phyloP scores from a whole-genome alignment of 2,888 invertebrate genomes.

The Arge pagana region DNA sequence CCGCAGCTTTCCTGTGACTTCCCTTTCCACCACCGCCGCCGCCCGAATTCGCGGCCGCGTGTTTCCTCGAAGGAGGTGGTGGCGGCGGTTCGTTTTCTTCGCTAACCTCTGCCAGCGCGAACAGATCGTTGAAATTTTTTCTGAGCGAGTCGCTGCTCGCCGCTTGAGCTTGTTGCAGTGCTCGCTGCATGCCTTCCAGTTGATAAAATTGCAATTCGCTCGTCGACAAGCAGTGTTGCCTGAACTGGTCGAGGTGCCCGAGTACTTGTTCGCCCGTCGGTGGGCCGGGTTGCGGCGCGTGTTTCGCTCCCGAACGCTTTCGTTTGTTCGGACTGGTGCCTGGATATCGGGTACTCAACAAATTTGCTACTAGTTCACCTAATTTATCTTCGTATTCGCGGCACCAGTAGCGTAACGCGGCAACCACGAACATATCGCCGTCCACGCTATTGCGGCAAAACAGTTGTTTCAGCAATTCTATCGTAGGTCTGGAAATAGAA shows the following conservation, averaged over 20 bases:
- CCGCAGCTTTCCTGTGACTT: conserved; percentile 46
- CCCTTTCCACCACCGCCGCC: conserved; percentile 39
- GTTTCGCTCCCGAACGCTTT: conserved; percentile 76
- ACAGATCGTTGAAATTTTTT: conserved; percentile 88
- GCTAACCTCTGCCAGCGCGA: conserved; percentile 77
- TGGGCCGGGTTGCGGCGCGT: conserved; percentile 72
- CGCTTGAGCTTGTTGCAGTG: conserved; percentile 84
- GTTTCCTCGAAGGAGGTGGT: conserved; percentile 61
- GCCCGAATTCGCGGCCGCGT: conserved; percentile 41
- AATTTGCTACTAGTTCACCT: conserved; percentile 77
- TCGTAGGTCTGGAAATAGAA: conserved; percentile 68
- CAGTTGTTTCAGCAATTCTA: conserved; percentile 82
- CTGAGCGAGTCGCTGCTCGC: conserved; percentile 87
- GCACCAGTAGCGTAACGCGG: conserved; percentile 92
- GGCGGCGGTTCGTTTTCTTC: conserved; percentile 74
- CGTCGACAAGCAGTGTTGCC: conserved; percentile 69
- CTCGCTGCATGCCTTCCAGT: conserved; percentile 89
- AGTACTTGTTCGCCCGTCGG: conserved; percentile 86
- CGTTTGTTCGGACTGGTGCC: conserved; percentile 89
- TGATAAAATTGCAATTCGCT: conserved; percentile 71
- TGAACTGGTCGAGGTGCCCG: conserved; percentile 89
- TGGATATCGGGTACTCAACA: conserved; percentile 82
- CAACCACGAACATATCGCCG: conserved; percentile 87
- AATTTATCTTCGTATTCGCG: conserved; percentile 89
- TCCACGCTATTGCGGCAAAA: conserved; percentile 75